Base-by-base conservation (phyloP, 2,797 vertebrate genomes). In the Falco naumanni region DNA sequence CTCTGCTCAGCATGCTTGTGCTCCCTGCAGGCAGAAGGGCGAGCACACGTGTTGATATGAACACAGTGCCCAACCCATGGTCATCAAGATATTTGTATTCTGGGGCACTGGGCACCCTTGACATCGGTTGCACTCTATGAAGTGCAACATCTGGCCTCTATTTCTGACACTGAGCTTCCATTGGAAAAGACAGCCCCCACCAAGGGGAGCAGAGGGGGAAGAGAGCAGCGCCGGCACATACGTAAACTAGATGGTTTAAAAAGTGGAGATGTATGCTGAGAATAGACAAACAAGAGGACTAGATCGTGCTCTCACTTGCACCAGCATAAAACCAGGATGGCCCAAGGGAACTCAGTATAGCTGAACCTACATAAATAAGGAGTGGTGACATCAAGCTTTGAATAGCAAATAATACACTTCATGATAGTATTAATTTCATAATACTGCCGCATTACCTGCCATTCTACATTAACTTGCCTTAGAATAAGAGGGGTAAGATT, bases 311-410 rank as follows among this genome's bases (percentile, higher is more conserved):
- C 16, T 6, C 54, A n/a, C 47, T 79, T 80, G 37, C 47, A 71
- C 77, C 81, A 83, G 71, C 68, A 57, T 15, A 91, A 95, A 94
- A 91, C 71, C 45, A 74, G 68, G 70, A 24, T 33, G 71, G 60
- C 71, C 47, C 78, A 53, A 65, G 86, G 81, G 81, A 89, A 70
- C 24, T 83, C 17, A 0, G 41, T 24, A 21, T 9, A 65, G 61
- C 57, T 77, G 63, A 89, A 51, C 34, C 43, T 64, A 83, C 71
- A 51, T 76, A 89, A 95, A 86, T 48, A 94, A 64, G 37, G 43
- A 92, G 68, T 68, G 94, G 68, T 83, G 69, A 90, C 94, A 89
- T 87, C 92, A 89, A 71, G 72, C 25, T 69, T 8, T 48, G 57
- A 93, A 63, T 56, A 90, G 78, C 48, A 95, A 87, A 83, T 92